Percentiles rank a stretch among this genome's conserved stretches.
Conservation (phyloP, 2,797 vertebrate genomes). For the Discoglossus pictus region DNA sequence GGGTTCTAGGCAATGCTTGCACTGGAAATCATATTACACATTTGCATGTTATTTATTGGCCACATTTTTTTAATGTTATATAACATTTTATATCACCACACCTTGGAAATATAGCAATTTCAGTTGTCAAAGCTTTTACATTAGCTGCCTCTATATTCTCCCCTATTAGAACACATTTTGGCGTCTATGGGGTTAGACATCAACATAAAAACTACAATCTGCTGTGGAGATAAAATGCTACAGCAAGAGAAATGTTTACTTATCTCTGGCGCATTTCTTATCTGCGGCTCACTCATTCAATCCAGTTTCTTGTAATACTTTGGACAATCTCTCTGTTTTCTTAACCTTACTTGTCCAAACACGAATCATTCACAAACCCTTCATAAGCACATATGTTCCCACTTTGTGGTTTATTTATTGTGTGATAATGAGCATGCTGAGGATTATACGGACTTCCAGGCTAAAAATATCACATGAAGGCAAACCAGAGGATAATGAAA, state of each 20-base stretch:
- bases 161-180: too few relatives aligned
- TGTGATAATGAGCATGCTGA: slow-evolving; percentile 36
- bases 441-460: slow-evolving; percentile 23
- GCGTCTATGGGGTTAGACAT: background rate
- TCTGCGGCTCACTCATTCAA: background rate
- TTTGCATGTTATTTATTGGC: too few relatives aligned
- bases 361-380: slow-evolving; percentile 6
- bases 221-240: background rate
- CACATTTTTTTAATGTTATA: too few relatives aligned
- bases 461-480: slow-evolving; percentile 24
- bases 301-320: slow-evolving; percentile 15
- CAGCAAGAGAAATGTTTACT: background rate
- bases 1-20: background rate
- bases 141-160: too few relatives aligned
- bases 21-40: background rate
- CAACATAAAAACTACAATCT: slow-evolving; percentile 6
- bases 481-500: background rate
- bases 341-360: slow-evolving; percentile 20
- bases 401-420: slow-evolving; percentile 46
- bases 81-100: too few relatives aligned
- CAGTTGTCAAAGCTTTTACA: too few relatives aligned
- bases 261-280: slow-evolving; percentile 25
- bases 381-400: slow-evolving; percentile 37
- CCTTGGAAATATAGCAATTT: too few relatives aligned
- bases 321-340: slow-evolving; percentile 13